Evolutionary conservation across 2,888 invertebrate species (phyloP).

Genomic region (Drosophila paranaensis): DNA sequence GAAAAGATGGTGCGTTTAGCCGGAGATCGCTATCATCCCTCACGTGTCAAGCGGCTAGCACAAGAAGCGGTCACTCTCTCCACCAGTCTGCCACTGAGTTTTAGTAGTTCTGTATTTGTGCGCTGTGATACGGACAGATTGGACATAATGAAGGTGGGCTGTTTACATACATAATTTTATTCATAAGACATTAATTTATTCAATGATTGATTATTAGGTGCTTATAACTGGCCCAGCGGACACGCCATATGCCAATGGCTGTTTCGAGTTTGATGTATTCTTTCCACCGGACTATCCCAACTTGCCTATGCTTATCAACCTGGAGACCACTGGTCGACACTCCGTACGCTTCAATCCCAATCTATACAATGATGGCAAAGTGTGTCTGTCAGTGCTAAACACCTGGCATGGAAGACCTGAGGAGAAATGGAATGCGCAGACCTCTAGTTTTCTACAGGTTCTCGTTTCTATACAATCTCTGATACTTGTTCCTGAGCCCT

Average conservation of each 20-base stretch:
- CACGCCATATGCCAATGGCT: constrained; percentile 96
- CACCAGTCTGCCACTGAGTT: constrained; percentile 95
- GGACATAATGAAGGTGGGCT: constrained; percentile 95
- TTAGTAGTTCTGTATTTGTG: constrained; percentile 97
- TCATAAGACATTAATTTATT: background rate
- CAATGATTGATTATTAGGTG: constrained; percentile 86
- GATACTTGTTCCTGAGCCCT: constrained; percentile 96
- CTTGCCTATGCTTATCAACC: constrained; percentile 95
- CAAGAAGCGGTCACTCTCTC: constrained; percentile 98
- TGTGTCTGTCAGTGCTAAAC: constrained; percentile 96
- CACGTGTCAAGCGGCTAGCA: constrained; percentile 95
- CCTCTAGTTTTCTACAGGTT: constrained; percentile 96
- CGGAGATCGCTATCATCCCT: constrained; percentile 93
- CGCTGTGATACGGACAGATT: constrained; percentile 96
- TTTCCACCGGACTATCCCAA: constrained; percentile 94
- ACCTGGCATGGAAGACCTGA: constrained; percentile 99
- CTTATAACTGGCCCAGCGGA: constrained; percentile 96
- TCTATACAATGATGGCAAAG: constrained; percentile 97
- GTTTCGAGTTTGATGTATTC: constrained; percentile 96
- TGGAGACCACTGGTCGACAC: constrained; percentile 95
- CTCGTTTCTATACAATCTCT: constrained; percentile 96
- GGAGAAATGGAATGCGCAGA: constrained; percentile 98
- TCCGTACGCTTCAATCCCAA: constrained; percentile 97
- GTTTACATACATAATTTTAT: background rate
- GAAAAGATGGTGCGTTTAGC: constrained; percentile 94